Conservation (phyloP, 2,888 invertebrate species). For the Ashinkailepas kermadecensis region DNA sequence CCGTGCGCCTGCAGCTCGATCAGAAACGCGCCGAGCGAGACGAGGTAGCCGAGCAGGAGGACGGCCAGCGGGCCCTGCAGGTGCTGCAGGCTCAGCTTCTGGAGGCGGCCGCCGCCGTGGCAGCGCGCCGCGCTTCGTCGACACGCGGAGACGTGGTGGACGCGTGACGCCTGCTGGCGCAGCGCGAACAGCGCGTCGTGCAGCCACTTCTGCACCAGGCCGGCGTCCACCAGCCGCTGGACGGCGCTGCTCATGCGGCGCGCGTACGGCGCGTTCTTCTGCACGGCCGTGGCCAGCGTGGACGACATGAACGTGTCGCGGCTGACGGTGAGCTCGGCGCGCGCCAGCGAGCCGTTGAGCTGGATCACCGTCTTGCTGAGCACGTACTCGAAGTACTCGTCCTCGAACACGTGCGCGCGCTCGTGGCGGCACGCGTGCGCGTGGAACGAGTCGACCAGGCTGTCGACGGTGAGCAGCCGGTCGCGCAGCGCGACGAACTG, state of each 20-base stretch:
- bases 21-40: neutral
- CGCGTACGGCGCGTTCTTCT: neutral
- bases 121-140: neutral
- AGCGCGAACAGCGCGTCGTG: neutral
- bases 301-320: slow-evolving; percentile 4
- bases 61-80: neutral
- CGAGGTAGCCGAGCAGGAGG: neutral
- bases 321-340: neutral
- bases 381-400: slow-evolving; percentile 8
- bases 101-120: neutral
- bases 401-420: neutral
- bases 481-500: neutral
- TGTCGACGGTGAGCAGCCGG: neutral
- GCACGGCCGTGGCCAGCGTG: neutral
- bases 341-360: neutral
- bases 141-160: neutral
- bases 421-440: neutral
- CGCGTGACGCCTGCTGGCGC: neutral
- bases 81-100: neutral
- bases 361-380: neutral
- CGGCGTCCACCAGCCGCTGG: neutral
- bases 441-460: neutral
- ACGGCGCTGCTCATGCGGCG: neutral
- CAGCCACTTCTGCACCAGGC: neutral
- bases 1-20: neutral